Evolutionary conservation across 2,888 invertebrate genomes (phyloP).

Genomic region (Pyrocoelia pectoralis): DNA sequence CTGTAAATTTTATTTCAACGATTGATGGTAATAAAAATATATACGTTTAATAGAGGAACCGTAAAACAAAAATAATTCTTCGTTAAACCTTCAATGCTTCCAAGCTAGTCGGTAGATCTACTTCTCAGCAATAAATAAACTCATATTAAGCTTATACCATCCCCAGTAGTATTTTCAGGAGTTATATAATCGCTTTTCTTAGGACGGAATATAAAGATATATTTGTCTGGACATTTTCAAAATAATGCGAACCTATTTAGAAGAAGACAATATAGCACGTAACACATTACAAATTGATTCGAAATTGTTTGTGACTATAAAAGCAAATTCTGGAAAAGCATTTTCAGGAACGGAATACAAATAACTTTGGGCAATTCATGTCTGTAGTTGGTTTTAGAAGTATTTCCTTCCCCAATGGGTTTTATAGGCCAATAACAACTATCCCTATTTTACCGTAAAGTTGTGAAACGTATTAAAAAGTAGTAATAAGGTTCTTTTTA

Average conservation of each 20-base stretch:
- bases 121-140: conserved; percentile 3
- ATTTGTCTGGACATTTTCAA: conserved; percentile 23
- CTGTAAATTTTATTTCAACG: no score
- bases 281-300: conserved; percentile 27
- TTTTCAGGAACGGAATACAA: conserved; percentile 28
- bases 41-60: no score
- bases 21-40: no score
- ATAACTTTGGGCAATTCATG: conserved; percentile 19
- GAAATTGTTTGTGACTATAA: conserved; percentile 30
- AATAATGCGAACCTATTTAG: conserved; percentile 17
- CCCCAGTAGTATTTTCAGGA: neutral
- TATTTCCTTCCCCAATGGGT: conserved; percentile 33
- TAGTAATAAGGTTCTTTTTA: conserved; percentile 30
- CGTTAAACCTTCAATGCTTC: neutral
- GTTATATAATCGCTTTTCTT: neutral
- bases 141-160: neutral
- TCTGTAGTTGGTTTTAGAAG: conserved; percentile 21
- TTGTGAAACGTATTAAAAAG: conserved; percentile 31
- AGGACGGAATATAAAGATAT: neutral
- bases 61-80: neutral
- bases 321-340: conserved; percentile 25
- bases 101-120: neutral
- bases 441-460: conserved; percentile 32
- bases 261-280: conserved; percentile 20
- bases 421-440: conserved; percentile 40